Evolutionary conservation across 1,140 invertebrate genomes (phyloP).

Genomic region (Sweltsa coloradensis): DNA sequence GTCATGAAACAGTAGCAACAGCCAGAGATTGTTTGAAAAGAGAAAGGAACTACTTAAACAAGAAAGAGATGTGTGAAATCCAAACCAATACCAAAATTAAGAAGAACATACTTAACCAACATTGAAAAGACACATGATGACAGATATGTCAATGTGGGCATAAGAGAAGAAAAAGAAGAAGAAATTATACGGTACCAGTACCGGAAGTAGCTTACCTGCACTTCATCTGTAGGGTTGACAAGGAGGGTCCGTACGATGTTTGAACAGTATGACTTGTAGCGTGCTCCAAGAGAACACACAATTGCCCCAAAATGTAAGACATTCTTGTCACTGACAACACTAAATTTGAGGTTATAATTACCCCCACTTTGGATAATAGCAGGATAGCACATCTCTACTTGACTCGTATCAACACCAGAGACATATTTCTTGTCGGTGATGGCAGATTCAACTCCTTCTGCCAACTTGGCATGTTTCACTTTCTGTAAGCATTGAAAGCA

Average conservation of each 20-base stretch:
- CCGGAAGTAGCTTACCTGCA: slow-evolving; percentile 59
- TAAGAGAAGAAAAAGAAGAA: too few relatives aligned
- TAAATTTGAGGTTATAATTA: slow-evolving; percentile 95
- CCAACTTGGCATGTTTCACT: slow-evolving; percentile 86
- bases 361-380: slow-evolving; percentile 98
- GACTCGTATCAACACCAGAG: slow-evolving; percentile 68
- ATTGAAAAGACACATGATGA: too few relatives aligned
- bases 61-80: too few relatives aligned
- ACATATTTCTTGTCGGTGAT: slow-evolving; percentile 91
- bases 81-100: too few relatives aligned
- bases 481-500: slow-evolving; percentile 49
- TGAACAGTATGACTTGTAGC: slow-evolving; percentile 97
- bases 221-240: slow-evolving; percentile 77
- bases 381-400: slow-evolving; percentile 95
- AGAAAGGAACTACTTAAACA: too few relatives aligned
- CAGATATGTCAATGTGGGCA: too few relatives aligned
- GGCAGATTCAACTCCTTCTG: slow-evolving; percentile 87
- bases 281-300: slow-evolving; percentile 83
- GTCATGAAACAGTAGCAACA: too few relatives aligned
- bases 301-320: slow-evolving; percentile 92
- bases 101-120: too few relatives aligned
- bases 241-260: slow-evolving; percentile 96
- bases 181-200: too few relatives aligned
- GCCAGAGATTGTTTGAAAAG: too few relatives aligned
- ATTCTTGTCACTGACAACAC: slow-evolving; percentile 87